Evolutionary conservation across 2,888 invertebrate genomes (phyloP), one percentile per base, ranked within the genome.

Genomic region (Andrena bicolor): DNA sequence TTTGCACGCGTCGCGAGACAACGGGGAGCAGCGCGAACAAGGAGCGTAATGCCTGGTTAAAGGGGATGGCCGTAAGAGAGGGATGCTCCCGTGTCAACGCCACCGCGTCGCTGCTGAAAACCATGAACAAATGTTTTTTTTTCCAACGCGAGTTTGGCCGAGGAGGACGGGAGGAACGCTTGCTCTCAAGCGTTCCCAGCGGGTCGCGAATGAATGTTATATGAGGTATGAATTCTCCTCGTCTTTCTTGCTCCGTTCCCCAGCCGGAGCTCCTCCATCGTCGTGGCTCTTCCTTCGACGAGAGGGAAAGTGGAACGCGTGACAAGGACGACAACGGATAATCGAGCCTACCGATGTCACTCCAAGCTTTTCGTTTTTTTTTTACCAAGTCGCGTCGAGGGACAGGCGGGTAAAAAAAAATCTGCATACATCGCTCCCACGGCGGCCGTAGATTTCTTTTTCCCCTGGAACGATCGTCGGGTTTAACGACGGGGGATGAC

Each of bases 361-460:
- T 53, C 58, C 28, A 53, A 10, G 56, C 63, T 76, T 58, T 76
- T 58, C 41, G 41, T 41, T 41, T 41, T 41, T 49, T 41, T 20
- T 16, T 30, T 23, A n/a, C n/a, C 56, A 10, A 30, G 49, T 56
- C 73, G 48, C 13, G 68, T 69, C 69, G 78, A 48, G 72, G 63
- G 71, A 41, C 63, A 71, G 81, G 78, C 41, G 65, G 56, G 83
- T 84, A 73, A 84, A 85, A n/a, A 35, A 82, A 88, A 83, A 89
- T 88, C 86, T 87, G 82, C 88, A 88, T 89, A 81, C 83, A 88
- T 86, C 82, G 64, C 83, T 83, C 89, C 88, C 88, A 68, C 32
- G 87, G 61, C 73, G 73, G 48, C 80, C 79, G 71, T 87, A 82
- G 64, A 70, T 63, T 63, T 71, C 48, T 51, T 23, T 58, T 8